Evolutionary conservation across 2,113 vertebrate genomes (phyloP).

Genomic region (Tachysurus vachellii): DNA sequence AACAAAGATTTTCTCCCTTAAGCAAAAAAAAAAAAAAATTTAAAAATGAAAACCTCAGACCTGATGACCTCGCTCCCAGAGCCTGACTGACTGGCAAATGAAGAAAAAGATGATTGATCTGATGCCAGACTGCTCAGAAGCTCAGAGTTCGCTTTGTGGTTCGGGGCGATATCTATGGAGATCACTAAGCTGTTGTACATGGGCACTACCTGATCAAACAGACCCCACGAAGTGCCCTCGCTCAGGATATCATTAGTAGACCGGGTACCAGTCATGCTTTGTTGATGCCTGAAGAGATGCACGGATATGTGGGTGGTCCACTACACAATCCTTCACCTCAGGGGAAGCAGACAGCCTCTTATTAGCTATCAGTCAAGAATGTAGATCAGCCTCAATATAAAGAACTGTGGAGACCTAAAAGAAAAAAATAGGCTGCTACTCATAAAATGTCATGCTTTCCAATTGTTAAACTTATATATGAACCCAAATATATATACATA

Average conservation of each 20-base stretch:
- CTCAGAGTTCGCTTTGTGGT: conserved; percentile 30
- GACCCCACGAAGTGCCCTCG: conserved; percentile 63
- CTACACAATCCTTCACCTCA: conserved; percentile 59
- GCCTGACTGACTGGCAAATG: conserved; percentile 44
- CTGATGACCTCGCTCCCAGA: conserved; percentile 35
- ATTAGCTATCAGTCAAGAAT: conserved; percentile 42
- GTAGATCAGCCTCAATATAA: conserved; percentile 3
- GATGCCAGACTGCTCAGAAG: conserved; percentile 43
- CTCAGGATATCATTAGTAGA: conserved; percentile 70
- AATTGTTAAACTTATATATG: neutral
- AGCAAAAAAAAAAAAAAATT: conserved; percentile 32
- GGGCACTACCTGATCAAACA: conserved; percentile 70
- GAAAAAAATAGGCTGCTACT: conserved; percentile 6
- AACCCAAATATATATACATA: neutral
- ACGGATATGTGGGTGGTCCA: conserved; percentile 50
- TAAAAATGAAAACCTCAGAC: conserved; percentile 28
- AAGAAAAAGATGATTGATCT: conserved; percentile 50
- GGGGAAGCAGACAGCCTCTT: conserved; percentile 30
- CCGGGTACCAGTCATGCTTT: conserved; percentile 66
- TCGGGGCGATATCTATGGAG: conserved; percentile 34
- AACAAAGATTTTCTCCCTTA: conserved; percentile 16
- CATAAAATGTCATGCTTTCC: conserved; percentile 15
- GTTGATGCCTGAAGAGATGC: conserved; percentile 66
- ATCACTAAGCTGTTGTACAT: conserved; percentile 46
- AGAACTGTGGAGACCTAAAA: conserved; percentile 10